These are phyloP conservation scores for Furcula furcula DNA, from an alignment of 2,888 invertebrate species.

Conservation along the genomic window DNA sequence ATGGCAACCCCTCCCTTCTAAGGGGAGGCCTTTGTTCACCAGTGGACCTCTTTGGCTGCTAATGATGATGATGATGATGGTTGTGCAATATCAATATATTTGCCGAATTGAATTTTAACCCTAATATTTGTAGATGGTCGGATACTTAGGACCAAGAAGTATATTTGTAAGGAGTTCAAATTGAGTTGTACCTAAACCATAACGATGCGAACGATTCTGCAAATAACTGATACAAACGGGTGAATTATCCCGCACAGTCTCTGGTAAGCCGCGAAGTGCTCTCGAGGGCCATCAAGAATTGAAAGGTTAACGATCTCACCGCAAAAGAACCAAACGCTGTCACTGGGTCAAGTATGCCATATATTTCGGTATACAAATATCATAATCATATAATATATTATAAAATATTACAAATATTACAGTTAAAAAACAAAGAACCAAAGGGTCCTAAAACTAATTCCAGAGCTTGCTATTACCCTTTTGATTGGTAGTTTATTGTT, in stretches of 20 bases:
- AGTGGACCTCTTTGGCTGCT: no score
- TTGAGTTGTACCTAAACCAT: slow-evolving; percentile 34
- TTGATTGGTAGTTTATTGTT: no score
- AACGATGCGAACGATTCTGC: slow-evolving; percentile 44
- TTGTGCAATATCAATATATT: no score
- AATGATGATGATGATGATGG: no score
- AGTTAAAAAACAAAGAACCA: no score
- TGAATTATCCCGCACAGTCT: slow-evolving; percentile 51
- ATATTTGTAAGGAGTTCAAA: slow-evolving; percentile 24
- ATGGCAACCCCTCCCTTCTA: no score
- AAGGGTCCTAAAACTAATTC: no score
- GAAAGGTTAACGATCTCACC: slow-evolving; percentile 50
- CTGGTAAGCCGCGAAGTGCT: slow-evolving; percentile 45
- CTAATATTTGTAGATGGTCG: slow-evolving; percentile 13
- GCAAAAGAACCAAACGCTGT: slow-evolving; percentile 40
- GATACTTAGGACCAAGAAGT: slow-evolving; percentile 12
- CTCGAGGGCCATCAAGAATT: slow-evolving; percentile 49
- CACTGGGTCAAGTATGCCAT: slow-evolving; percentile 40
- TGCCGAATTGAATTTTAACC: slow-evolving; percentile 9
- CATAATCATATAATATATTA: no score
- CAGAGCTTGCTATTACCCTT: no score
- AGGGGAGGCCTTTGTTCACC: no score
- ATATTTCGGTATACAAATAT: no score
- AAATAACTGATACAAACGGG: slow-evolving; percentile 50
- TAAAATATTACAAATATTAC: no score